Conservation (phyloP, 1,140 invertebrate species). For the Hyposmocoma kahamanoa region DNA sequence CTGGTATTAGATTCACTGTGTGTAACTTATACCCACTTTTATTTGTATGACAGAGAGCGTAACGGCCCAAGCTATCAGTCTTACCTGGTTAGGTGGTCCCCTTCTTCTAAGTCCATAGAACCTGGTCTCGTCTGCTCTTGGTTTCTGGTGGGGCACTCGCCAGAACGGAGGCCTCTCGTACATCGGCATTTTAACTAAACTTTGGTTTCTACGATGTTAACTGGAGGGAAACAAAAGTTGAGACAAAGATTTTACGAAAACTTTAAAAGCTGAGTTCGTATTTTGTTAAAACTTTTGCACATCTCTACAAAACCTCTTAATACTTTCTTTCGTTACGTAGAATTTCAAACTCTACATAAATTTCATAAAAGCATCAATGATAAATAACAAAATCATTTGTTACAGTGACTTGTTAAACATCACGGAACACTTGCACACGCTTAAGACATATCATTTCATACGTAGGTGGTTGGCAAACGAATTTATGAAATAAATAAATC, state of each 20-base stretch:
- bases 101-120: conserved; percentile 29
- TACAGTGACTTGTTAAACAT: no score
- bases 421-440: background rate
- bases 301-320: no score
- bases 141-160: conserved; percentile 71
- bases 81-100: no score
- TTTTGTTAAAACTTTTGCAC: no score
- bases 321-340: no score
- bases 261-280: no score
- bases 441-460: conserved; percentile 3
- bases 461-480: conserved; percentile 40
- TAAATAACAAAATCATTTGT: background rate
- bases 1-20: no score
- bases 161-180: conserved; percentile 78
- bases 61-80: no score
- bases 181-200: conserved; percentile 78
- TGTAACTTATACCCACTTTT: no score
- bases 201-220: background rate
- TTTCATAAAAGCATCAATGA: no score
- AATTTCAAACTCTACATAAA: background rate
- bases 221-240: background rate
- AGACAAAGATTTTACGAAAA: no score
- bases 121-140: conserved; percentile 42
- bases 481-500: conserved; percentile 37
- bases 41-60: no score